These are phyloP conservation scores for Myripristis jacobus DNA, from an alignment of 2,797 vertebrate genomes.

Conservation along the genomic window DNA sequence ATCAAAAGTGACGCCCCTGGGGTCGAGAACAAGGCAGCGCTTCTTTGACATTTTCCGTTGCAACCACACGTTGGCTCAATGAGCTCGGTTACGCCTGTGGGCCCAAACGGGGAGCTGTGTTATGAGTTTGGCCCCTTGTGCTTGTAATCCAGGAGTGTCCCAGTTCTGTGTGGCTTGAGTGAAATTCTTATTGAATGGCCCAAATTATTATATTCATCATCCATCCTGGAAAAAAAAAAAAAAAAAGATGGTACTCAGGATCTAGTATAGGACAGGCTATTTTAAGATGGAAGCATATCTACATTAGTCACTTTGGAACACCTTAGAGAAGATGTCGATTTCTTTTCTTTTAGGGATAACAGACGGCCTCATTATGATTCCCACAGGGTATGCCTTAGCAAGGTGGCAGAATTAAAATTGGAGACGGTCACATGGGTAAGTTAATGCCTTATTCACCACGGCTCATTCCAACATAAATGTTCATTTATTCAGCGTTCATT, in stretches of 20 bases:
- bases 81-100: constrained; percentile 62
- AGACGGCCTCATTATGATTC: constrained; percentile 73
- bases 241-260: constrained; percentile 57
- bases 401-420: constrained; percentile 61
- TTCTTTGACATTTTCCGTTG: constrained; percentile 68
- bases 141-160: constrained; percentile 68
- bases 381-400: constrained; percentile 43
- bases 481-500: constrained; percentile 10
- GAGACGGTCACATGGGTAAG: constrained; percentile 30
- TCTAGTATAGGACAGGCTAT: constrained; percentile 65
- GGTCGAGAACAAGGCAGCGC: constrained; percentile 65
- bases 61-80: constrained; percentile 65
- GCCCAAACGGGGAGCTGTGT: constrained; percentile 63
- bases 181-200: constrained; percentile 70
- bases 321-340: constrained; percentile 72
- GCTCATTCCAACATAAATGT: constrained; percentile 22
- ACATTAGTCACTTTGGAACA: constrained; percentile 71
- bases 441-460: constrained; percentile 35
- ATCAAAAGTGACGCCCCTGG: constrained; percentile 74
- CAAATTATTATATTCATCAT: constrained; percentile 75
- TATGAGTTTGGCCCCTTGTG: constrained; percentile 55
- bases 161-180: constrained; percentile 64
- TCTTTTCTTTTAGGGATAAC: constrained; percentile 65
- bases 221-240: constrained; percentile 43
- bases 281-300: constrained; percentile 72